These are phyloP conservation scores for Astropecten irregularis DNA, from an alignment of 53 echinoderm and acorn worm species.

Conservation along the genomic window DNA sequence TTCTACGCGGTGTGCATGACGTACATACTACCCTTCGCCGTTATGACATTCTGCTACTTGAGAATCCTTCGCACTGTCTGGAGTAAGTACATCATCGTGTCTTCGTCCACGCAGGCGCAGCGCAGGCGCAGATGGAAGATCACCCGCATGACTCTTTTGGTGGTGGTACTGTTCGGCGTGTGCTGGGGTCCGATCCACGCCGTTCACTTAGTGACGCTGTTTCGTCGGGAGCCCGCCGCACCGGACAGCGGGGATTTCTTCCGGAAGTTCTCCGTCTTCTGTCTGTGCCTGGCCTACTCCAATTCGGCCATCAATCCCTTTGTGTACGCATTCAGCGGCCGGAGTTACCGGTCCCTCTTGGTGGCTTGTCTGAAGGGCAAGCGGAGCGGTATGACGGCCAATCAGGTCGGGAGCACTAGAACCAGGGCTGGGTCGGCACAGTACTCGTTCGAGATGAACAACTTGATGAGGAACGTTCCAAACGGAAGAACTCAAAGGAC, in stretches of 20 bases:
- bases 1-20: slow-evolving; percentile 73
- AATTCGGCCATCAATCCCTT: slow-evolving; percentile 94
- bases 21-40: slow-evolving; percentile 79
- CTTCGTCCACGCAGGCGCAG: slow-evolving; percentile 63
- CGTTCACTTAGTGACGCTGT: slow-evolving; percentile 69
- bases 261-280: slow-evolving; percentile 70
- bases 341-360: slow-evolving; percentile 76
- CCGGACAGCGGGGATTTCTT: not conserved
- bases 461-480: slow-evolving; percentile 22
- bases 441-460: slow-evolving; percentile 55
- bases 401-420: slow-evolving; percentile 41
- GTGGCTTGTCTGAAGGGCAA: slow-evolving; percentile 23
- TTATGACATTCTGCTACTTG: slow-evolving; percentile 84
- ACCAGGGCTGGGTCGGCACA: slow-evolving; percentile 49
- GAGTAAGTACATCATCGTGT: slow-evolving; percentile 77
- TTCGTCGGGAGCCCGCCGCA: slow-evolving; percentile 5
- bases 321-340: slow-evolving; percentile 93
- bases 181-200: slow-evolving; percentile 96
- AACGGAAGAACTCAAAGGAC: slow-evolving; percentile 9
- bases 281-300: slow-evolving; percentile 88
- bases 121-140: slow-evolving; percentile 82
- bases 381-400: slow-evolving; percentile 32
- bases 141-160: slow-evolving; percentile 90
- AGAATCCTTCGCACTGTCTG: slow-evolving; percentile 84
- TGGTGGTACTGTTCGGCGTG: slow-evolving; percentile 85